phyloP scores from a whole-genome alignment of 2,113 vertebrate species.

The Hippoglossus stenolepis region DNA sequence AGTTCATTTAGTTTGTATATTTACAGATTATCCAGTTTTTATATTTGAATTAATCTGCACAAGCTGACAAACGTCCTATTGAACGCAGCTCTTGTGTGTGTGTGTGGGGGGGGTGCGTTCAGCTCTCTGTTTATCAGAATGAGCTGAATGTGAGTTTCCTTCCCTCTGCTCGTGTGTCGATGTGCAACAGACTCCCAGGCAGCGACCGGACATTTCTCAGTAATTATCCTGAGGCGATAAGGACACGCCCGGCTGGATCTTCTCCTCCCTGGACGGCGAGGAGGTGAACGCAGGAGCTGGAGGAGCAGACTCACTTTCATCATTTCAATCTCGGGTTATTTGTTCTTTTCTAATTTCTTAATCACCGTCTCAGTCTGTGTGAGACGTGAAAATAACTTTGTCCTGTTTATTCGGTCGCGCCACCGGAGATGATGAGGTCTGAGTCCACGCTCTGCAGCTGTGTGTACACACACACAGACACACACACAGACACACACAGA shows the following conservation, averaged over 20 bases:
- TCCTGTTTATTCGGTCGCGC: conserved; percentile 71
- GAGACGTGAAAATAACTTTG: conserved; percentile 46
- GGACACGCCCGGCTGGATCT: conserved; percentile 53
- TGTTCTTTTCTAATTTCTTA: not conserved
- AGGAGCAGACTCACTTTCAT: not conserved
- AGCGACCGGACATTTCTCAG: conserved; percentile 68
- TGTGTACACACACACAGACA: conserved; percentile 39
- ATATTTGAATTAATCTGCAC: not conserved
- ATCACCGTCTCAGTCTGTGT: not conserved
- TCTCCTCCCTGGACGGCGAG: not conserved
- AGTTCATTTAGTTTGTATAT: no score
- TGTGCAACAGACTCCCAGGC: conserved; percentile 16
- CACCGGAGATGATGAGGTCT: conserved; percentile 74
- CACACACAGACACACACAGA: conserved; percentile 52
- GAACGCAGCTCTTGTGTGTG: not conserved
- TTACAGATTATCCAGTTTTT: no score
- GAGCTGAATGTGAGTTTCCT: not conserved
- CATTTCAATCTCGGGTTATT: not conserved
- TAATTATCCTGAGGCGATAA: conserved; percentile 74
- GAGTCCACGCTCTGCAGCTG: conserved; percentile 77
- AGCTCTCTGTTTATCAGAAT: no score
- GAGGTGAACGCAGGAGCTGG: conserved; percentile 1
- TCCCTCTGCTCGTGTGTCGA: not conserved
- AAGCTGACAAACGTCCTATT: no score
- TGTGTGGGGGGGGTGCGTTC: no score